phyloP scores from a whole-genome alignment of 2,113 vertebrate genomes.

The Baryphthengus martii region DNA sequence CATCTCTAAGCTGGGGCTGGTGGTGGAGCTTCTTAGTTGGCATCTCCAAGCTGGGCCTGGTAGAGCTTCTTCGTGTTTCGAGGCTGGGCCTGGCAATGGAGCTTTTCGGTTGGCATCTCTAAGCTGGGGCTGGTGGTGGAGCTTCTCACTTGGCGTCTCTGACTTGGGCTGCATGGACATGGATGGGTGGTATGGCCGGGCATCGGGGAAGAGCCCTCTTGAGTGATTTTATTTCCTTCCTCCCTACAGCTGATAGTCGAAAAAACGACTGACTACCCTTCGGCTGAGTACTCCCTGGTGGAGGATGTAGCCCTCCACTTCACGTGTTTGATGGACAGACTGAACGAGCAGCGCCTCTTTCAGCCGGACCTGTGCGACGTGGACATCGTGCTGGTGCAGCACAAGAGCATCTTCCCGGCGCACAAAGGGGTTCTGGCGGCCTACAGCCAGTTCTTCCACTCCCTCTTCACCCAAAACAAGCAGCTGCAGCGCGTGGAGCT shows the following conservation, averaged over 20 bases:
- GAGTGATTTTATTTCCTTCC: background rate
- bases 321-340: conserved; percentile 94
- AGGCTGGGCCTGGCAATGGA: background rate
- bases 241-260: conserved; percentile 89
- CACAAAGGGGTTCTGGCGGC: conserved; percentile 93
- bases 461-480: conserved; percentile 92
- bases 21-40: background rate
- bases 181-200: rapidly evolving
- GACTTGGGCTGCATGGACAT: background rate
- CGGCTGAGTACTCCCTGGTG: conserved; percentile 91
- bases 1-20: rapidly evolving
- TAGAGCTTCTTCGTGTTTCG: background rate
- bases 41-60: background rate
- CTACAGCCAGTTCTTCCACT: conserved; percentile 94
- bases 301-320: conserved; percentile 95
- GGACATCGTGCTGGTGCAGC: conserved; percentile 93
- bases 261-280: conserved; percentile 92
- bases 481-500: conserved; percentile 90
- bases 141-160: background rate
- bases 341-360: conserved; percentile 93
- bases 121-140: background rate
- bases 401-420: conserved; percentile 88
- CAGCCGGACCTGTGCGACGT: conserved; percentile 94
- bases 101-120: background rate
- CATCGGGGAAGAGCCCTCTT: rapidly evolving